phyloP scores from a whole-genome alignment of 2,888 invertebrate genomes.

The Lithophane leautieri region DNA sequence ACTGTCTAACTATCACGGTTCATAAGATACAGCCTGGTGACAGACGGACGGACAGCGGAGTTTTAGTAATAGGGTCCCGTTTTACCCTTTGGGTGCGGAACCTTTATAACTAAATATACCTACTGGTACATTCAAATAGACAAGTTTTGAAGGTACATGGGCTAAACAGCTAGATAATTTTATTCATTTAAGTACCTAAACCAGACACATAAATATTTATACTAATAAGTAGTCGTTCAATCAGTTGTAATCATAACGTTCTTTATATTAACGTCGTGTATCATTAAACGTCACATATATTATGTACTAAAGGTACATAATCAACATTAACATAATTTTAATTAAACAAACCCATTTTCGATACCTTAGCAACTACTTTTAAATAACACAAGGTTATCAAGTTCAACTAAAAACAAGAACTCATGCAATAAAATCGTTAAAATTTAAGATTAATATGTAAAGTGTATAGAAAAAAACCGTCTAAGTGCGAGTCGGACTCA shows the following conservation, averaged over 20 bases:
- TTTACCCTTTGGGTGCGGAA: no score
- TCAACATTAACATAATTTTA: conserved; percentile 30
- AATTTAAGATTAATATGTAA: conserved; percentile 29
- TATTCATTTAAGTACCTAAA: conserved; percentile 5
- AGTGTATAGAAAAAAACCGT: no score
- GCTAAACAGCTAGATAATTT: neutral
- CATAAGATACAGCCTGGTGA: no score
- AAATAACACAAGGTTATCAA: conserved; percentile 53
- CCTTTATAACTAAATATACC: no score
- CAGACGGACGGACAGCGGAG: no score
- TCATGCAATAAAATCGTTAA: conserved; percentile 46
- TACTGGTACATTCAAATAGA: no score
- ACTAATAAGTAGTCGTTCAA: neutral
- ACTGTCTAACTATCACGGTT: no score
- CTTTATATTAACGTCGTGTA: neutral
- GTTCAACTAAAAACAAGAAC: conserved; percentile 35
- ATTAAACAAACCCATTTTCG: conserved; percentile 20
- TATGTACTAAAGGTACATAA: neutral
- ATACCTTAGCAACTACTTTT: conserved; percentile 18
- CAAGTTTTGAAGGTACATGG: no score
- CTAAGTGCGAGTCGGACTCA: no score
- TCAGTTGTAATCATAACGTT: conserved; percentile 10
- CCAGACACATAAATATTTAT: conserved; percentile 5
- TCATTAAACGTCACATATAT: conserved; percentile 12
- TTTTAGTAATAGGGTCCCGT: no score